phyloP scores from a whole-genome alignment of 2,888 invertebrate species.

The Platypus cylindrus region DNA sequence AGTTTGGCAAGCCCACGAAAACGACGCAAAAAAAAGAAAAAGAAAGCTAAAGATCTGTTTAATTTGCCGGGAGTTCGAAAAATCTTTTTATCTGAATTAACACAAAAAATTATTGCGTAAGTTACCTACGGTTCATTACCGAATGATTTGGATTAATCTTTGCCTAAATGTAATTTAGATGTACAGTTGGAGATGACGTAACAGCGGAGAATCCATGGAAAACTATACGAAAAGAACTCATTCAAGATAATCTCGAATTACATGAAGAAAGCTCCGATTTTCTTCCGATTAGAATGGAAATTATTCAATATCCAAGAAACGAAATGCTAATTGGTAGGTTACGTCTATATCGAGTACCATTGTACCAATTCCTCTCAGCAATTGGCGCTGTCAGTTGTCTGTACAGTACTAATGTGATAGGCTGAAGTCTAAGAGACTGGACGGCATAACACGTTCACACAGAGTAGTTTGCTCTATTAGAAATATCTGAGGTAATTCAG shows the following conservation, averaged over 20 bases:
- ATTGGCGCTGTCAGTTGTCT: no score
- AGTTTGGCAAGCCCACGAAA: conserved; percentile 6
- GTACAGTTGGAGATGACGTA: conserved; percentile 54
- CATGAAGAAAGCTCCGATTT: conserved; percentile 42
- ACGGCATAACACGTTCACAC: no score
- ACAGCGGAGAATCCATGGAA: conserved; percentile 67
- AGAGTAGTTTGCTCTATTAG: no score
- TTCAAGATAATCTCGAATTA: conserved; percentile 49
- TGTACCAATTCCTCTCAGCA: no score
- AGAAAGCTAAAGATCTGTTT: conserved; percentile 25
- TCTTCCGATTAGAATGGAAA: conserved; percentile 31
- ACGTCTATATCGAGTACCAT: no score
- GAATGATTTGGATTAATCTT: not conserved
- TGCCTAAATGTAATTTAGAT: conserved; percentile 18
- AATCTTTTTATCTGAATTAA: conserved; percentile 41
- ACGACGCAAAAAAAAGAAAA: conserved; percentile 14
- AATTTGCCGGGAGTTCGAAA: conserved; percentile 44
- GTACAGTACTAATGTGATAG: no score
- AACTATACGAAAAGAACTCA: conserved; percentile 43
- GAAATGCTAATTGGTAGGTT: conserved; percentile 18
- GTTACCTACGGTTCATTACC: no score
- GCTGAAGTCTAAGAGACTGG: no score
- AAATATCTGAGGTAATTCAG: no score
- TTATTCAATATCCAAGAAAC: conserved; percentile 28
- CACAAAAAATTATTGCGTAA: conserved; percentile 46